Percentiles rank a stretch among this genome's conserved stretches.
These are phyloP conservation scores for Anas platyrhynchos DNA, from an alignment of 2,113 vertebrate species.

Conservation along the genomic window DNA sequence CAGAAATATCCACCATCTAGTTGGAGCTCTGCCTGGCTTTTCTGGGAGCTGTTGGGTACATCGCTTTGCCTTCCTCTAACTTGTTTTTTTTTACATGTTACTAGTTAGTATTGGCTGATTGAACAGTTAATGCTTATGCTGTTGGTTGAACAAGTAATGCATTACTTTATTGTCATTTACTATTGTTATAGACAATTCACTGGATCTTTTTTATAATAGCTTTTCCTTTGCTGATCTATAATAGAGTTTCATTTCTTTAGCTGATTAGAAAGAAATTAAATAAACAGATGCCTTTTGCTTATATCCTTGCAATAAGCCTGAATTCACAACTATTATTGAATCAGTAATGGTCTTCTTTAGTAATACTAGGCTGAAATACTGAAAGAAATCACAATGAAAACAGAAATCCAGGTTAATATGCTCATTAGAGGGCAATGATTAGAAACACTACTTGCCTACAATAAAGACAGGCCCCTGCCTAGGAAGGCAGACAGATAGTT, in stretches of 20 bases:
- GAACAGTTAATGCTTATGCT: not conserved
- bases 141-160: not conserved
- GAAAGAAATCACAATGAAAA: not conserved
- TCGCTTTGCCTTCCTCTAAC: not conserved
- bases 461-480: not conserved
- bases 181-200: not conserved
- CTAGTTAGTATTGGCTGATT: not conserved
- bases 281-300: not conserved
- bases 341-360: not conserved
- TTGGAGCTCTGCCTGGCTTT: not conserved
- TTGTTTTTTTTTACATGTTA: not conserved
- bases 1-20: not conserved
- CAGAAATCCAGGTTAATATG: not conserved
- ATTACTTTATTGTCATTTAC: not conserved
- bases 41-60: not conserved
- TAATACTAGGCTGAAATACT: not conserved
- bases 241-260: not conserved
- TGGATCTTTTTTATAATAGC: not conserved
- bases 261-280: slow-evolving; percentile 18
- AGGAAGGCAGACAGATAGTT: not conserved
- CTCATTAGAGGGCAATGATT: not conserved
- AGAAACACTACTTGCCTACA: not conserved
- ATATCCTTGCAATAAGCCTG: not conserved
- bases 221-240: not conserved
- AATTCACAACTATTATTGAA: slow-evolving; percentile 27